Conservation (phyloP, 2,113 vertebrate species). For the Lipophrys pholis region DNA sequence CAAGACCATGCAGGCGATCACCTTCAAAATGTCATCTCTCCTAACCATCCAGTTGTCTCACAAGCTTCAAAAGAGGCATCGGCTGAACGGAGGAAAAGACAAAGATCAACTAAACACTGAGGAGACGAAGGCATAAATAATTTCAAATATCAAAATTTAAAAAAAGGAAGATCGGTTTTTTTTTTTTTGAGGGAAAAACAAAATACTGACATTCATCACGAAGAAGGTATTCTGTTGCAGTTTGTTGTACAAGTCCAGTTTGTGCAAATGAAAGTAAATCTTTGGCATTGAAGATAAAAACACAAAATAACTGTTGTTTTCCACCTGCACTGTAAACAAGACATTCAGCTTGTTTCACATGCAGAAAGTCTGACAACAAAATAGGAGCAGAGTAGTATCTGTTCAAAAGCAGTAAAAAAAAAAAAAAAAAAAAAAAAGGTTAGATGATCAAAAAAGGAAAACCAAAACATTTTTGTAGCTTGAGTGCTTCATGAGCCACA, state of each 20-base stretch:
- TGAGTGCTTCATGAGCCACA: conserved; percentile 36
- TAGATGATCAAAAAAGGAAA: too few species aligned
- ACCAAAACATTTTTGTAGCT: background rate
- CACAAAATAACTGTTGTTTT: background rate
- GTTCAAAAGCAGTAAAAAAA: background rate
- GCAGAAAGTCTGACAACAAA: background rate
- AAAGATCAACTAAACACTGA: conserved; percentile 60
- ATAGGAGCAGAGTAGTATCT: too few species aligned
- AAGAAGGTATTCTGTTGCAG: background rate
- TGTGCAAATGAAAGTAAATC: conserved; percentile 3
- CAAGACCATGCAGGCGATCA: conserved; percentile 84
- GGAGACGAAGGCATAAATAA: conserved; percentile 29
- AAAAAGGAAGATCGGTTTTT: too few species aligned
- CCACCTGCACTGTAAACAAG: conserved; percentile 33
- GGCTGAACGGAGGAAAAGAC: conserved; percentile 76
- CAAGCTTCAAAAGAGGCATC: conserved; percentile 86
- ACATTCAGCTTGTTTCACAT: background rate
- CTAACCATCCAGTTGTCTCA: conserved; percentile 87
- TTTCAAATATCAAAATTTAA: conserved; percentile 48
- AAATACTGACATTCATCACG: conserved; percentile 53
- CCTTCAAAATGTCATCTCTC: conserved; percentile 89
- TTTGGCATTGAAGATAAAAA: conserved; percentile 53
- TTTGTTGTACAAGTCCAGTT: conserved; percentile 29
- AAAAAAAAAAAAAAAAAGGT: conserved; percentile 20
- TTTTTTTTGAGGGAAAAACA: conserved; percentile 7